phyloP scores from a whole-genome alignment of 2,888 invertebrate species.

The Agonopterix arenella region DNA sequence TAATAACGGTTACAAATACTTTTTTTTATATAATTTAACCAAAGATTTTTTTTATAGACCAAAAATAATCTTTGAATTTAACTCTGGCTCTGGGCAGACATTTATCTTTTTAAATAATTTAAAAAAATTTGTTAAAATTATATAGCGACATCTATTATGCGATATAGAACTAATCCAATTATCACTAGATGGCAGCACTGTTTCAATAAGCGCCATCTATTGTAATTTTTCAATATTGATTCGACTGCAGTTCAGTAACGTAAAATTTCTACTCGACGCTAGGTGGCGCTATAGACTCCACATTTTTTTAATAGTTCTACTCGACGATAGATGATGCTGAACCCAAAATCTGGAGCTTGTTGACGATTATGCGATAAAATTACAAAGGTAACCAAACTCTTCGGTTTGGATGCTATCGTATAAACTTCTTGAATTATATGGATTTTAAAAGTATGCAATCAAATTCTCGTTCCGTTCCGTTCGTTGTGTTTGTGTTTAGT shows the following conservation, averaged over 20 bases:
- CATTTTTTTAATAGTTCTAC: slow-evolving; percentile 7
- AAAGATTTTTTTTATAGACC: too few relatives aligned
- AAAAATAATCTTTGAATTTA: too few relatives aligned
- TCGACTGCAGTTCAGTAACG: neutral
- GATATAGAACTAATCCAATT: neutral
- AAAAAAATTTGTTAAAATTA: too few relatives aligned
- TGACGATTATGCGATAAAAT: neutral
- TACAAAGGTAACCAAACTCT: neutral
- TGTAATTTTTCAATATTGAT: neutral
- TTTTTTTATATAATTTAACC: too few relatives aligned
- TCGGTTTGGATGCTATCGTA: neutral
- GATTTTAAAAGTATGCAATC: slow-evolving; percentile 24
- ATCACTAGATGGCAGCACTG: neutral
- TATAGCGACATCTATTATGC: too few relatives aligned
- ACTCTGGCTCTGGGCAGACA: too few relatives aligned
- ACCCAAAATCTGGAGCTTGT: neutral
- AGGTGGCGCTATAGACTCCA: slow-evolving; percentile 15
- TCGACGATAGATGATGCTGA: slow-evolving; percentile 20
- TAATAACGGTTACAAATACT: too few relatives aligned
- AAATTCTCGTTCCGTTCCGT: slow-evolving; percentile 26
- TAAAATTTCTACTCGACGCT: slow-evolving; percentile 14
- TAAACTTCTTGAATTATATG: neutral
- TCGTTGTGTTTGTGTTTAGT: slow-evolving; percentile 35
- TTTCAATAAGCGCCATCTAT: neutral
- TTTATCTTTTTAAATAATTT: too few relatives aligned